Percentiles rank a stretch among this genome's conserved stretches.
Evolutionary conservation across 2,888 invertebrate genomes (phyloP).

Genomic region (Pterostichus niger): DNA sequence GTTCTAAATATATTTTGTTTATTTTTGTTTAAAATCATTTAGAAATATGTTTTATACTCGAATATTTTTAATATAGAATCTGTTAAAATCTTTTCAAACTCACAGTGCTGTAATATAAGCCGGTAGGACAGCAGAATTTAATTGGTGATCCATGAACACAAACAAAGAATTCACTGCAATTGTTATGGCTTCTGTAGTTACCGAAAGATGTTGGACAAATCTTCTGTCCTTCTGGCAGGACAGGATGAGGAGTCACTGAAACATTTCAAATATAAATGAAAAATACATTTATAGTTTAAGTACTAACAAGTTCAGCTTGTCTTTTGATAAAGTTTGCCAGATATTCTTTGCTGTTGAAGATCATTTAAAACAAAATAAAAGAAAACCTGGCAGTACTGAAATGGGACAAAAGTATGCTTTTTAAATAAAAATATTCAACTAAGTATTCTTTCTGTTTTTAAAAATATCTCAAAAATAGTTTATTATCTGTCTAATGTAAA

Average conservation of each 20-base stretch:
- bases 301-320: too few relatives aligned
- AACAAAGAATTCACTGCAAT: conserved; percentile 84
- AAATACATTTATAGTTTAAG: too few relatives aligned
- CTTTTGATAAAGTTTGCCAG: neutral
- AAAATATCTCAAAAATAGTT: too few relatives aligned
- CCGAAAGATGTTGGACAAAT: conserved; percentile 81
- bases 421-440: too few relatives aligned
- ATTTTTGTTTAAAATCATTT: neutral
- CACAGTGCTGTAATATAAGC: conserved; percentile 82
- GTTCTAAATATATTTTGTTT: too few relatives aligned
- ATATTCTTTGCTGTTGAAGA: neutral
- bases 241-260: conserved; percentile 71
- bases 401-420: too few relatives aligned
- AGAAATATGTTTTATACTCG: too few relatives aligned
- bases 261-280: neutral
- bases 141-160: conserved; percentile 81
- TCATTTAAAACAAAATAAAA: too few relatives aligned
- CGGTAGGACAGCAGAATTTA: conserved; percentile 82
- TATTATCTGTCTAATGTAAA: too few relatives aligned
- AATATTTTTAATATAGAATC: too few relatives aligned
- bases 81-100: conserved; percentile 69
- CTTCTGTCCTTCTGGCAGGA: conserved; percentile 72
- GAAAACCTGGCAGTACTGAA: too few relatives aligned
- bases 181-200: conserved; percentile 80
- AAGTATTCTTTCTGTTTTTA: too few relatives aligned